Evolutionary conservation across 2,888 invertebrate species (phyloP), one percentile per base, ranked within the genome.

Genomic region (Rotaria socialis): DNA sequence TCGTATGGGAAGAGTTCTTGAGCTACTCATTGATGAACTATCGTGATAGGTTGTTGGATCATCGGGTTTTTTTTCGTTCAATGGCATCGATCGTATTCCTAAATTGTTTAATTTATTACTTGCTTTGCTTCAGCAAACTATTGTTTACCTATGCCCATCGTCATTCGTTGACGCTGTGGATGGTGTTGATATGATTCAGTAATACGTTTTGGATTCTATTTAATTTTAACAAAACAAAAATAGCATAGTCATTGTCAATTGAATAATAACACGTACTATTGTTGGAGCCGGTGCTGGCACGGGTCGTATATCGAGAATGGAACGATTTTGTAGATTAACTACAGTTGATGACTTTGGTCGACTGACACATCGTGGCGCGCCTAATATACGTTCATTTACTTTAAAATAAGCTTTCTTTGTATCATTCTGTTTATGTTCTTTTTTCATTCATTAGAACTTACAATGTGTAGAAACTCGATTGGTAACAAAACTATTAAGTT

Each of bases 301-400:
- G 47, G 43, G 5, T 47, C 47, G 80, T 14, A 80, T 47, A 80
- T 80, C 80, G 10, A 80, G 47, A 24, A 47, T 35, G 11, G 80
- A 22, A 22, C 35, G 80, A 80, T 11, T 80, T 47, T 80, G 43
- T 24, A 22, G 10, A 47, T 10, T 80, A n/a, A 1, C 16, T 47
- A 80, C n/a, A 2, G 14, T 47, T 11, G 80, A 22, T n/a, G 80
- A 80, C 47, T n/a, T 80, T 35, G 47, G 43, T 35, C 24, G 41
- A 11, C 1, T 1, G 24, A 0, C 0, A 2, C 24, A 47, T 80
- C 80, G 43, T 47, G 67, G 11, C 19, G 35, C 16, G 4, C 80
- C 43, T 11, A 80, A 11, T 47, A 80, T n/a, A n/a, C 80, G 80
- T 47, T 80, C 80, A 47, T 43, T 80, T 47, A 80, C 80, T 80